Conservation (phyloP, 2,113 vertebrate genomes). For the Sula dactylatra region DNA sequence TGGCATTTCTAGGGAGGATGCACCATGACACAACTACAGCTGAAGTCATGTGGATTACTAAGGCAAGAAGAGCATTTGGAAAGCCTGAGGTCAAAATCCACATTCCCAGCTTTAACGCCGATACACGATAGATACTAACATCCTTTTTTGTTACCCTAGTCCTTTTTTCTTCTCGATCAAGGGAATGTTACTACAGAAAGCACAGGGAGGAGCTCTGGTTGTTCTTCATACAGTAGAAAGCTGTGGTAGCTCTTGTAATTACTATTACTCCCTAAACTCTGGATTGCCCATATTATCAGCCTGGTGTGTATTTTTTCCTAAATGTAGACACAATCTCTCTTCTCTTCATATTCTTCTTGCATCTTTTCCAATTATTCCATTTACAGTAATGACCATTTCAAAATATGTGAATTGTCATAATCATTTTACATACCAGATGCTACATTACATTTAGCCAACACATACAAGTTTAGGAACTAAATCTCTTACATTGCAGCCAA, state of each 20-base stretch:
- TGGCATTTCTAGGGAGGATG: neutral
- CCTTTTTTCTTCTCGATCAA: neutral
- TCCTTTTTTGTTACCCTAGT: neutral
- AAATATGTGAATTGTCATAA: neutral
- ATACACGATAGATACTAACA: neutral
- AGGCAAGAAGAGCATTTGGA: neutral
- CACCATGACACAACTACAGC: neutral
- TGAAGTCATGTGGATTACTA: neutral
- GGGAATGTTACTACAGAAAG: neutral
- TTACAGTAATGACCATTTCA: neutral
- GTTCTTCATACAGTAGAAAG: neutral
- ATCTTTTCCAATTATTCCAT: neutral
- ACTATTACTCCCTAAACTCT: neutral
- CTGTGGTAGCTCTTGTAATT: neutral
- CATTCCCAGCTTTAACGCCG: rapidly evolving
- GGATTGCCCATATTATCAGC: neutral
- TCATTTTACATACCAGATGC: neutral
- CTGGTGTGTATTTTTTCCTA: neutral
- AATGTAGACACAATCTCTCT: neutral
- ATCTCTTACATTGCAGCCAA: neutral
- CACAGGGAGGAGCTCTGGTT: neutral
- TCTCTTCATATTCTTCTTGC: neutral
- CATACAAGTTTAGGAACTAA: neutral
- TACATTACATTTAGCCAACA: neutral
- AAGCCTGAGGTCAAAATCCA: neutral